Evolutionary conservation across 2,797 vertebrate genomes (phyloP).

Genomic region (Scolopax bukidnonensis): DNA sequence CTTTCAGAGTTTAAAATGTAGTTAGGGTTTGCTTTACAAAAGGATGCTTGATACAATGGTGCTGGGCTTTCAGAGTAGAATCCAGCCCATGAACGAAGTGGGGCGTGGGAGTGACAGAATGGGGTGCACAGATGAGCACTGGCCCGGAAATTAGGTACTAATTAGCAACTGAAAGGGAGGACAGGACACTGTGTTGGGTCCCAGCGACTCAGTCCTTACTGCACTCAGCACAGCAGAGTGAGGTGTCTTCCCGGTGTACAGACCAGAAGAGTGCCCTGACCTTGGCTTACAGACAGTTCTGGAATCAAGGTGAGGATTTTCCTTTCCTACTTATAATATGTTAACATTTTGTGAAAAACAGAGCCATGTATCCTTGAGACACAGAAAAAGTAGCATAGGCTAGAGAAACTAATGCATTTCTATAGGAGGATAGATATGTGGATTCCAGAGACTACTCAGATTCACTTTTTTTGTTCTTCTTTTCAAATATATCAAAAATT

Average conservation of each 20-base stretch:
- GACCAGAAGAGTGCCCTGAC: neutral
- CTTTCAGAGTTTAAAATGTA: neutral
- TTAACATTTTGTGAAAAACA: neutral
- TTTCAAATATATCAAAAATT: neutral
- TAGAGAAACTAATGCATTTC: neutral
- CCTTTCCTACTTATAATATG: neutral
- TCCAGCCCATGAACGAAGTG: accelerated
- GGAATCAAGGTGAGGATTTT: neutral
- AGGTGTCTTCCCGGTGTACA: neutral
- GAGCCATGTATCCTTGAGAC: neutral
- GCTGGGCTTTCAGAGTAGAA: neutral
- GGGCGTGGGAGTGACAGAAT: neutral
- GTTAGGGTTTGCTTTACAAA: neutral
- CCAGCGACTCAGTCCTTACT: neutral
- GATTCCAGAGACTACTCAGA: neutral
- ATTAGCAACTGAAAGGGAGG: neutral
- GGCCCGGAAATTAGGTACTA: neutral
- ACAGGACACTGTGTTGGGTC: neutral
- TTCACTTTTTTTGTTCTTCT: neutral
- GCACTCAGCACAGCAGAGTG: neutral
- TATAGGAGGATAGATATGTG: neutral
- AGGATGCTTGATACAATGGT: neutral
- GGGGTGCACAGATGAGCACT: neutral
- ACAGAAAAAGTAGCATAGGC: neutral
- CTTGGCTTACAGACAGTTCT: neutral